Percentiles rank a stretch among this genome's conserved stretches.
These are phyloP conservation scores for Eueremaeus valkanovi DNA, from an alignment of 2,888 invertebrate species.

Conservation along the genomic window DNA sequence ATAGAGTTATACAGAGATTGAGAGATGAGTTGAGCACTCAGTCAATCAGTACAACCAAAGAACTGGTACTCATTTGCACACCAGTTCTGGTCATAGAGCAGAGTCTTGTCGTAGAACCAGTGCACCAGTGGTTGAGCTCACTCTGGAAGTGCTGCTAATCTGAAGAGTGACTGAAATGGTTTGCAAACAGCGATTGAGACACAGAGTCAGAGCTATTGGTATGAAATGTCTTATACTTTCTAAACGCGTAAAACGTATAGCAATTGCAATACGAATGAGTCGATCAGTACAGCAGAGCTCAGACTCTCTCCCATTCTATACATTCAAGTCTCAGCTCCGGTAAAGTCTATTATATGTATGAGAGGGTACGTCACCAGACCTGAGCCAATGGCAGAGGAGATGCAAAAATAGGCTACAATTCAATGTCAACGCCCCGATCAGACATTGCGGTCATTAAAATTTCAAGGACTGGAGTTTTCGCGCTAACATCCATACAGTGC, in stretches of 20 bases:
- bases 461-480: constrained; percentile 28
- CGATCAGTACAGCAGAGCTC: neutral
- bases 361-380: neutral
- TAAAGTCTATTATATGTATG: constrained; percentile 9
- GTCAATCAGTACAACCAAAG: neutral
- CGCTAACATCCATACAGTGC: neutral
- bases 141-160: too few species aligned
- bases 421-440: constrained; percentile 29
- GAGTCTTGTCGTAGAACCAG: neutral
- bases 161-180: neutral
- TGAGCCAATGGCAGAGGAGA: neutral
- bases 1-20: neutral
- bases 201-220: too few species aligned
- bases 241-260: neutral
- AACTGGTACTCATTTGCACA: neutral
- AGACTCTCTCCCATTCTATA: neutral
- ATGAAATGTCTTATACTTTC: too few species aligned
- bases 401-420: constrained; percentile 28
- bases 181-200: too few species aligned
- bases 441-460: constrained; percentile 31
- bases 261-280: neutral
- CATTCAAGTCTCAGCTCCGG: neutral
- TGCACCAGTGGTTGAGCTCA: too few species aligned
- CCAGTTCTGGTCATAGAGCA: neutral
- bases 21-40: neutral